Conservation (phyloP, 1,140 invertebrate species). For the Galleria mellonella region DNA sequence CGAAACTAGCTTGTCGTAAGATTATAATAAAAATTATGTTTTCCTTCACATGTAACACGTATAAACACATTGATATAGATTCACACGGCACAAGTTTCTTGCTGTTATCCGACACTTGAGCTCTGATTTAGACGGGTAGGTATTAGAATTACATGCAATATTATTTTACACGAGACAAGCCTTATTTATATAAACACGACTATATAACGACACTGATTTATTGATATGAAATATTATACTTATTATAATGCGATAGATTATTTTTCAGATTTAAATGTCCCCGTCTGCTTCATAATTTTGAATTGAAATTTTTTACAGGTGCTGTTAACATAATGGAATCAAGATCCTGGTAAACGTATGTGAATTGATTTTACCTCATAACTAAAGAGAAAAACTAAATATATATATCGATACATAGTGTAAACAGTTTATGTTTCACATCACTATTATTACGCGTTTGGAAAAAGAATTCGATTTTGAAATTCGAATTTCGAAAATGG, state of each 20-base stretch:
- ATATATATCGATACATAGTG: too few relatives aligned
- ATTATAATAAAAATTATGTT: conserved; percentile 18
- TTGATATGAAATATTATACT: too few relatives aligned
- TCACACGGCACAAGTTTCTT: conserved; percentile 29
- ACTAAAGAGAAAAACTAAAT: conserved; percentile 5
- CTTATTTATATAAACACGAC: too few relatives aligned
- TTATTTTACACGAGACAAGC: conserved; percentile 36
- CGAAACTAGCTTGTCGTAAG: too few relatives aligned
- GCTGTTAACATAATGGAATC: too few relatives aligned
- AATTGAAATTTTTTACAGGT: too few relatives aligned
- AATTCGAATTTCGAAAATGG: conserved; percentile 15
- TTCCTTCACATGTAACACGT: conserved; percentile 1
- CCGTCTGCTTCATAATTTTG: too few relatives aligned
- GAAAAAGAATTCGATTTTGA: conserved; percentile 18
- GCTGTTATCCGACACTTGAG: conserved; percentile 24
- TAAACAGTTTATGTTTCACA: conserved; percentile 26
- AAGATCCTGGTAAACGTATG: too few relatives aligned
- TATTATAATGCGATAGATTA: too few relatives aligned
- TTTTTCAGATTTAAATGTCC: too few relatives aligned
- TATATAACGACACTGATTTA: too few relatives aligned
- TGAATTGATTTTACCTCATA: not conserved
- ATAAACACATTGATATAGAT: conserved; percentile 9
- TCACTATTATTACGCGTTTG: conserved; percentile 17
- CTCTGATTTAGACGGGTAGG: conserved; percentile 30
- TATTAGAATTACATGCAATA: conserved; percentile 51